These are phyloP conservation scores for Zoroaster sp. DNA, from an alignment of 53 echinoderm and acorn worm genomes.

Conservation along the genomic window DNA sequence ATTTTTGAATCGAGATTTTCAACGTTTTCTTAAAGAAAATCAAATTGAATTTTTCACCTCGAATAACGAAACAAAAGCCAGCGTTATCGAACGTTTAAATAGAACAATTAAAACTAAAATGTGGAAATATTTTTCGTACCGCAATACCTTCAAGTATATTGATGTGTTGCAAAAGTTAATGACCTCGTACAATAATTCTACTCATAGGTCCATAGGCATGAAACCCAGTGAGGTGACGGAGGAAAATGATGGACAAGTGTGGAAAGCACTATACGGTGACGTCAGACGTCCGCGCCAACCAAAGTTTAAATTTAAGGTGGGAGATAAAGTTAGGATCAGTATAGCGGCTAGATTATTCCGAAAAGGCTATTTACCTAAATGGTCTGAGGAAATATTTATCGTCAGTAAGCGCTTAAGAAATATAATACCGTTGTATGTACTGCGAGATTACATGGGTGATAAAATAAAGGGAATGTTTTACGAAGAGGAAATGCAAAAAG, in stretches of 20 bases:
- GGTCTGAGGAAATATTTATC: background rate
- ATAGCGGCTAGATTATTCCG: background rate
- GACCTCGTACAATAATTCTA: too few relatives aligned
- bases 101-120: background rate
- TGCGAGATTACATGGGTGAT: background rate
- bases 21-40: background rate
- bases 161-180: too few relatives aligned
- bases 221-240: too few relatives aligned
- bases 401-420: background rate
- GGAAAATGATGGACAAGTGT: too few relatives aligned
- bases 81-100: background rate
- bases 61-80: background rate
- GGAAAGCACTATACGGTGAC: background rate
- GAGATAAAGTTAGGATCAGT: background rate
- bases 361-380: background rate
- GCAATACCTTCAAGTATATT: too few relatives aligned
- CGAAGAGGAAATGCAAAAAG: background rate
- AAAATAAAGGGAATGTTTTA: background rate
- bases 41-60: background rate
- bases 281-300: background rate
- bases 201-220: too few relatives aligned
- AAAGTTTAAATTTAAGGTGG: background rate
- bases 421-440: background rate
- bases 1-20: background rate
- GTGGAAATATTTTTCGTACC: background rate